Evolutionary conservation across 2,797 vertebrate genomes (phyloP), one percentile per base, ranked within the genome.

Genomic region (Tapirus indicus): DNA sequence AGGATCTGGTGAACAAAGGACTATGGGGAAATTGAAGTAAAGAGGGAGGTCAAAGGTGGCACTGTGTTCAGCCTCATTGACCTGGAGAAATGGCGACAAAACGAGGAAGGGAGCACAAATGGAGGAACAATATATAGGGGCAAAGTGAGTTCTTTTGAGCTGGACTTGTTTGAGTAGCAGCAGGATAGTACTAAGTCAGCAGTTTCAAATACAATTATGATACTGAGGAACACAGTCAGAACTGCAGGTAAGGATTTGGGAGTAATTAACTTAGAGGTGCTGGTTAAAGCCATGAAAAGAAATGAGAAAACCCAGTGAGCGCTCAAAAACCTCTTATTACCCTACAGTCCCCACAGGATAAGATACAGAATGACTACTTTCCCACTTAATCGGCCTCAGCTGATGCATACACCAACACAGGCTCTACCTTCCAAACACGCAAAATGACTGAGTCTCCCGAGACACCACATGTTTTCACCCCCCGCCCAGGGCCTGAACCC

Each of bases 251-350:
- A 93, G 58, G 56, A 85, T 94, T 72, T 85, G 35, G 66, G 32
- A 96, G 86, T 77, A 94, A 93, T 94, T 96, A 96, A 97, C 18
- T 84, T 91, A 93, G 89, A 2, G 29, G 69, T 86, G 44, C 52
- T 77, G 27, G 52, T 66, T 49, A 89, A 85, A 96, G 62, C 41
- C 62, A 52, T 86, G 49, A 83, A 96, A 94, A 88, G 64, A 88
- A 96, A 96, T 69, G 54, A 85, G 82, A 88, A 49, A 68, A 32
- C 44, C 78, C n/a, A 62, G 80, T 66, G 72, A 29, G 95, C 83
- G 56, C n/a, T 93, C 86, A 69, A 78, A 96, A 91, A 93, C 29
- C 49, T 97, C 52, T 32, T 56, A 49, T 52, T 91, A 74, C 72
- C 92, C 77, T 85, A 66, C 3, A 77, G 56, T 85, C 58, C 27